Percentiles rank a stretch among this genome's conserved stretches.
These are phyloP conservation scores for Homarus gammarus DNA, from an alignment of 2,888 invertebrate genomes.

Conservation along the genomic window DNA sequence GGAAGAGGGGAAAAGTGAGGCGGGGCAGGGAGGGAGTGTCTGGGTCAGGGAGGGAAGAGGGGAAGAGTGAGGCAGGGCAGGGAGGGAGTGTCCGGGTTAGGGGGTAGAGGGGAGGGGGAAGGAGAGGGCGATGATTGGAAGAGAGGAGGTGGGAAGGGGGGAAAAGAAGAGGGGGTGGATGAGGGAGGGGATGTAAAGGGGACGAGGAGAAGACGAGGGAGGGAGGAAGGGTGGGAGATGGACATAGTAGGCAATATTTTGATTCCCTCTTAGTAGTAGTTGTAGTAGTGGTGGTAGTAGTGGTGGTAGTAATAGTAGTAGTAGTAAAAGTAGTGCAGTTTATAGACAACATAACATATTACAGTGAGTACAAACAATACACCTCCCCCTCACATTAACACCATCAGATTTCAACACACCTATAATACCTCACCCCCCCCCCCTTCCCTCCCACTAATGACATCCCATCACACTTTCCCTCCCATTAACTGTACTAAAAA, in stretches of 20 bases:
- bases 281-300: no score
- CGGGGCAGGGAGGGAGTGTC: neutral
- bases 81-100: neutral
- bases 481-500: no score
- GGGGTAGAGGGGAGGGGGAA: neutral
- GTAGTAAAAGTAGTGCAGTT: no score
- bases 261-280: no score
- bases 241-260: no score
- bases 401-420: neutral
- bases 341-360: no score
- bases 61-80: neutral
- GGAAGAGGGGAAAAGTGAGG: neutral
- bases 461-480: no score
- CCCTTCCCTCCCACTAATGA: neutral
- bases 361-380: no score
- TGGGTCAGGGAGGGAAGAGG: neutral
- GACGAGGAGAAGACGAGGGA: neutral
- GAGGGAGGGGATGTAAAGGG: neutral
- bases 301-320: no score
- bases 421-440: neutral
- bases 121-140: no score
- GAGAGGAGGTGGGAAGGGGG: neutral
- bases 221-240: conserved; percentile 1
- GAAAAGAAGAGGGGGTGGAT: neutral
- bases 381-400: no score